A percentile compares a stretch with the other conserved stretches of the same genome.
These are phyloP conservation scores for Ophioderma brevispina DNA, from an alignment of 35 echinoderm and acorn worm genomes.

Conservation along the genomic window DNA sequence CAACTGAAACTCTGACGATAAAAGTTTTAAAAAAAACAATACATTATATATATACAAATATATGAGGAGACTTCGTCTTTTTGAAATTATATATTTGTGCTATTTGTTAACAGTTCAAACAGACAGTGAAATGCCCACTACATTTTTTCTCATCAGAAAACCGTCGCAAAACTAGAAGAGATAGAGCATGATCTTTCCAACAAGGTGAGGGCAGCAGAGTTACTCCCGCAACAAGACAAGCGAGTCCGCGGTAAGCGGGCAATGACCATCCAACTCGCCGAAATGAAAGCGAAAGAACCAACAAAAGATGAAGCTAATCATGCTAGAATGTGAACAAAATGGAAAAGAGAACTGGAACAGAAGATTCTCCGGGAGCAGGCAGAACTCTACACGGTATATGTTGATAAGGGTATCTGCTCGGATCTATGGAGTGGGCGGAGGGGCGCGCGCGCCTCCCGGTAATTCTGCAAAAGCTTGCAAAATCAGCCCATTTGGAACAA, in stretches of 20 bases:
- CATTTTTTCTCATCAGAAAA: slow-evolving; percentile 50
- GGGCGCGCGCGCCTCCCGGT: no score
- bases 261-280: slow-evolving; percentile 61
- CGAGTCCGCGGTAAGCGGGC: slow-evolving; percentile 60
- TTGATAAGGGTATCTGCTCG: no score
- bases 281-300: slow-evolving; percentile 73
- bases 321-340: slow-evolving; percentile 60
- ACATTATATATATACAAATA: no score
- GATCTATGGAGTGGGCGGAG: no score
- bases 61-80: no score
- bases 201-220: slow-evolving; percentile 72
- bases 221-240: slow-evolving; percentile 76
- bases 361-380: slow-evolving; percentile 79
- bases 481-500: no score
- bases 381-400: slow-evolving; percentile 73
- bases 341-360: slow-evolving; percentile 86
- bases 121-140: no score
- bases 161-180: slow-evolving; percentile 88
- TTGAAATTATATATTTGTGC: no score
- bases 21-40: no score
- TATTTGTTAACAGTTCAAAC: no score
- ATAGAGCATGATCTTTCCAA: slow-evolving; percentile 88
- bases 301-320: slow-evolving; percentile 74
- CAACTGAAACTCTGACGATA: no score
- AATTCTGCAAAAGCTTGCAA: no score